These are phyloP conservation scores for Ceratotherium simum DNA, from an alignment of 2,113 vertebrate species.

Conservation along the genomic window DNA sequence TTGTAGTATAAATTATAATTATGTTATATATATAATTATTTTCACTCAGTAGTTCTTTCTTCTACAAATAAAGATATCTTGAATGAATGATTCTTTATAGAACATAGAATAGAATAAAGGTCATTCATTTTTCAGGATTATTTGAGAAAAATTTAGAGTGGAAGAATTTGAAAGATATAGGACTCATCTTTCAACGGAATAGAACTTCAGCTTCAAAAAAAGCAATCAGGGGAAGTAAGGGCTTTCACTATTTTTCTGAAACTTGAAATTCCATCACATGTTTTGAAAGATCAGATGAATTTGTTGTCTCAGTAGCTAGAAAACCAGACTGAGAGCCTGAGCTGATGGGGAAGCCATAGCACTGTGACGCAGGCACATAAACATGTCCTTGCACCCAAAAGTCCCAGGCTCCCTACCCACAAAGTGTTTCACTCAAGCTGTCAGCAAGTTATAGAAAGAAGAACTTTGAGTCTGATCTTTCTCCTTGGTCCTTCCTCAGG, in stretches of 20 bases:
- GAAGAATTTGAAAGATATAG: background rate
- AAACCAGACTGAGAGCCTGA: background rate
- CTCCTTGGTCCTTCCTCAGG: background rate
- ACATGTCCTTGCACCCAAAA: background rate
- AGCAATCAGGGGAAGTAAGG: background rate
- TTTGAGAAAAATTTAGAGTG: background rate
- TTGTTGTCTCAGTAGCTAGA: background rate
- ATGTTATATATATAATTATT: background rate
- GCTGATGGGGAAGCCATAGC: background rate
- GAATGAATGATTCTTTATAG: background rate
- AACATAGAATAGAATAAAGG: background rate
- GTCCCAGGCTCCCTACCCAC: background rate
- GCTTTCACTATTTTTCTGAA: conserved; percentile 37
- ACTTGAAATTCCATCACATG: background rate
- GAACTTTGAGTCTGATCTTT: conserved; percentile 22
- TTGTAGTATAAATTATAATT: no score
- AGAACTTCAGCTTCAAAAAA: background rate
- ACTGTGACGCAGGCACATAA: background rate
- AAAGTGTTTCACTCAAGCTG: background rate
- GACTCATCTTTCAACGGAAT: background rate
- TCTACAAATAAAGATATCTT: conserved; percentile 25
- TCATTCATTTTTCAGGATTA: background rate
- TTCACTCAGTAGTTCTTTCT: background rate
- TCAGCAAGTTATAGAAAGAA: background rate
- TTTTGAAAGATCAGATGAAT: conserved; percentile 19